Percentiles rank a stretch among this genome's conserved stretches.
phyloP scores from a whole-genome alignment of 2,797 vertebrate species.

The Scolopax bukidnonensis region DNA sequence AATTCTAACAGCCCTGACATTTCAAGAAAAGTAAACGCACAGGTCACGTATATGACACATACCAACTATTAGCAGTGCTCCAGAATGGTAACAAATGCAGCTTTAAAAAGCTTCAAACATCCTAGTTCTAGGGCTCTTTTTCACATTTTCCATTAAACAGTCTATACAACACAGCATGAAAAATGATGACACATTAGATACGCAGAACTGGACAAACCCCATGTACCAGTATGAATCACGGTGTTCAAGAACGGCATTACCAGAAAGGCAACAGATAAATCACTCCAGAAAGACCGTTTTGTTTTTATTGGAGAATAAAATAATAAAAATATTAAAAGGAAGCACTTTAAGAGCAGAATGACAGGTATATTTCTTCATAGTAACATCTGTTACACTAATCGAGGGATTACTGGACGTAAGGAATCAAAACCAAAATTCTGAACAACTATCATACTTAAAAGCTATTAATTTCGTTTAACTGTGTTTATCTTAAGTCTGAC shows the following conservation, averaged over 20 bases:
- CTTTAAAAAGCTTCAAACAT: not conserved
- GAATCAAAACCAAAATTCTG: not conserved
- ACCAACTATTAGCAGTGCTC: not conserved
- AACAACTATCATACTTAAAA: not conserved
- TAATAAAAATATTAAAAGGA: slow-evolving; percentile 22
- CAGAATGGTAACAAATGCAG: not conserved
- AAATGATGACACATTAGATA: not conserved
- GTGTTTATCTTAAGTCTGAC: not conserved
- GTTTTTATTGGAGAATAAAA: not conserved
- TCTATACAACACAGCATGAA: not conserved
- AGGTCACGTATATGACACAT: not conserved
- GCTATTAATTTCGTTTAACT: not conserved
- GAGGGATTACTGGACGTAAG: not conserved
- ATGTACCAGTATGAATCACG: not conserved
- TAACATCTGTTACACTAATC: not conserved
- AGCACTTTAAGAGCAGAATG: not conserved
- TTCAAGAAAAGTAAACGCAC: not conserved
- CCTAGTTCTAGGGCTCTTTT: not conserved
- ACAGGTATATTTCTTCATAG: not conserved
- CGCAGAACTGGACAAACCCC: not conserved
- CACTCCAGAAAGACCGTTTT: not conserved
- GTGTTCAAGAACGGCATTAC: not conserved
- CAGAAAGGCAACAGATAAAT: slow-evolving; percentile 9
- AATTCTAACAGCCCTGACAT: not conserved
- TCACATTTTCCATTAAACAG: not conserved